Evolutionary conservation across 1,140 invertebrate species (phyloP).

Genomic region (Eriocheir sinensis): DNA sequence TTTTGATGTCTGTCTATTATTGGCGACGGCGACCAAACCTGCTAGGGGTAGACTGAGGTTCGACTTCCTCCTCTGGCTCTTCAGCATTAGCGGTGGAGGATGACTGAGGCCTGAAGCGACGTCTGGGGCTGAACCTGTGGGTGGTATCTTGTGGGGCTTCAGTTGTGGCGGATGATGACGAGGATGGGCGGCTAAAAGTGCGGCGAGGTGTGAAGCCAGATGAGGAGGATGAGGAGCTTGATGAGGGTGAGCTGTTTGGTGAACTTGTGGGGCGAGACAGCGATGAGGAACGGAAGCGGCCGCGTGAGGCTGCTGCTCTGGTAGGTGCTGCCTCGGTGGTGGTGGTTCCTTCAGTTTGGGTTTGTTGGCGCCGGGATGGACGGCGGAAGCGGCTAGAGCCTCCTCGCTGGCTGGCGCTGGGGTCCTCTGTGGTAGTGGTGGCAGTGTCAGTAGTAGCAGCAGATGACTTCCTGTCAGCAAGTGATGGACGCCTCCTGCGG

Average conservation of each 20-base stretch:
- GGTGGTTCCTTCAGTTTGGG: background rate
- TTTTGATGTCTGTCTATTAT: background rate
- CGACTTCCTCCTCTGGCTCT: background rate
- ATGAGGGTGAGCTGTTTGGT: background rate
- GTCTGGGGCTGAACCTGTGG: background rate
- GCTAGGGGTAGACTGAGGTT: background rate
- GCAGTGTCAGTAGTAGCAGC: background rate
- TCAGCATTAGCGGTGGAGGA: background rate
- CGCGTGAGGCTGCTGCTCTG: background rate
- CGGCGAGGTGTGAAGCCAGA: background rate
- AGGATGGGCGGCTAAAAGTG: background rate
- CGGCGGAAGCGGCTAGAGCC: background rate
- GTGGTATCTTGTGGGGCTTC: background rate
- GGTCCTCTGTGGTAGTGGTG: background rate
- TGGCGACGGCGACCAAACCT: background rate
- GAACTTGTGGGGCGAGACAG: background rate
- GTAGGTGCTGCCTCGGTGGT: background rate
- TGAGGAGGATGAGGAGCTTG: background rate
- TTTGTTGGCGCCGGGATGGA: background rate
- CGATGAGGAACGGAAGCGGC: background rate
- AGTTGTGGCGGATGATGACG: background rate
- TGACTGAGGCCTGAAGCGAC: background rate
- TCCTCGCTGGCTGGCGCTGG: background rate
- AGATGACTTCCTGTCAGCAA: background rate
- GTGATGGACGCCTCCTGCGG: background rate